These are phyloP conservation scores for Cololabis saira DNA, from an alignment of 2,113 vertebrate species.

Conservation along the genomic window DNA sequence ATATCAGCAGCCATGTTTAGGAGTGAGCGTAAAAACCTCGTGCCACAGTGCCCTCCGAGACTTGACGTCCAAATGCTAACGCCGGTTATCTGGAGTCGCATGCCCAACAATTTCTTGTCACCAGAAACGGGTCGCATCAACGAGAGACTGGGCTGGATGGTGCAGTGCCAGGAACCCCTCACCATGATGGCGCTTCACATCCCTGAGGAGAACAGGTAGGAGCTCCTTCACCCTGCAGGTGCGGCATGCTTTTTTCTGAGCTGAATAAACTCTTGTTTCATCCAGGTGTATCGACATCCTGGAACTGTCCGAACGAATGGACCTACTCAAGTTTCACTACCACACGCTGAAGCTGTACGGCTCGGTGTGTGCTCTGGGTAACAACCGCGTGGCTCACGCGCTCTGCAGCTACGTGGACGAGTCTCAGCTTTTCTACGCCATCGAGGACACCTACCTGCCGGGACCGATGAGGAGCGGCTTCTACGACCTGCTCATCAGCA, in stretches of 20 bases:
- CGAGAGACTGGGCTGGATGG: slow-evolving; percentile 91
- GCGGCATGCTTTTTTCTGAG: neutral
- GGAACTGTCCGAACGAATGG: slow-evolving; percentile 89
- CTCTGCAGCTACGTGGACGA: slow-evolving; percentile 95
- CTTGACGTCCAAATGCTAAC: slow-evolving; percentile 89
- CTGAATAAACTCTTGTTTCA: neutral
- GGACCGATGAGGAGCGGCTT: slow-evolving; percentile 90
- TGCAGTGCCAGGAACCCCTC: slow-evolving; percentile 87
- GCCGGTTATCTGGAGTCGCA: slow-evolving; percentile 93
- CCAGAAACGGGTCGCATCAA: slow-evolving; percentile 81
- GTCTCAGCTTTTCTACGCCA: slow-evolving; percentile 90
- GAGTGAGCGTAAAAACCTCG: slow-evolving; percentile 90
- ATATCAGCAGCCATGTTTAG: slow-evolving; percentile 95
- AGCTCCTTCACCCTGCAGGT: neutral
- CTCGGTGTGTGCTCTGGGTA: slow-evolving; percentile 92
- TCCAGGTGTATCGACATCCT: slow-evolving; percentile 91
- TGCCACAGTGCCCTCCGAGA: slow-evolving; percentile 90
- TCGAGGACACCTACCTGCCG: slow-evolving; percentile 89
- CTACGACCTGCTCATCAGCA: slow-evolving; percentile 93
- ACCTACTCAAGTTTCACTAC: slow-evolving; percentile 91
- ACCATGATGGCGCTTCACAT: slow-evolving; percentile 97
- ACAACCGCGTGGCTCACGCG: slow-evolving; percentile 94
- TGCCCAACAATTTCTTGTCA: slow-evolving; percentile 89
- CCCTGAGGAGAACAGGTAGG: slow-evolving; percentile 93
- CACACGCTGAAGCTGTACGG: slow-evolving; percentile 92